Evolutionary conservation across 2,888 invertebrate species (phyloP), one percentile per base, ranked within the genome.

Genomic region (Dimorphilus gyrociliatus): DNA sequence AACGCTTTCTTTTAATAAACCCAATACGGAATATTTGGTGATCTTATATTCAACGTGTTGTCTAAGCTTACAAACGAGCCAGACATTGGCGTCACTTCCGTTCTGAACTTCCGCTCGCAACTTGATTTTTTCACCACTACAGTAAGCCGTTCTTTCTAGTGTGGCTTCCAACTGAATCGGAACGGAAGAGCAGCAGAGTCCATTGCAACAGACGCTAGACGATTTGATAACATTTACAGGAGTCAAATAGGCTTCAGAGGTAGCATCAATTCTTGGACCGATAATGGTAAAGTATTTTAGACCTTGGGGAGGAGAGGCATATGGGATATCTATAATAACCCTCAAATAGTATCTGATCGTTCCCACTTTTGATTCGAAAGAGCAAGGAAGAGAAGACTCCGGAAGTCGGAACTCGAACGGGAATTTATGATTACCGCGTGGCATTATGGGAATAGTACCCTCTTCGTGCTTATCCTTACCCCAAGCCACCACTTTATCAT

Each of bases 211-310:
- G n/a, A n/a, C n/a, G n/a, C n/a, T n/a, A n/a, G n/a, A n/a, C n/a
- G n/a, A n/a, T n/a, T n/a, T n/a, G n/a, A n/a, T n/a, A n/a, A n/a
- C n/a, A n/a, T n/a, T n/a, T n/a, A n/a, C n/a, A n/a, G n/a, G n/a
- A n/a, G n/a, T n/a, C n/a, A n/a, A n/a, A n/a, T n/a, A n/a, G n/a
- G n/a, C n/a, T n/a, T n/a, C n/a, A n/a, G n/a, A n/a, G n/a, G n/a
- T n/a, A n/a, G n/a, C n/a, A 60, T 78, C 78, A 45, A 76, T 75
- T 50, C 76, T 75, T 10, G 78, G 78, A 2, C 77, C 78, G 42
- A 78, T 74, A 26, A 78, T 67, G 2, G 78, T 77, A 56, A 78
- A 78, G 56, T 78, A 78, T 53, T 78, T 78, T 66, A 77, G 74
- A 8, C 77, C 76, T 53, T 78, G 77, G 0, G 78, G 78, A 2